Evolutionary conservation across 2,888 invertebrate genomes (phyloP), one percentile per base, ranked within the genome.

Genomic region (Helicoverpa assulta): DNA sequence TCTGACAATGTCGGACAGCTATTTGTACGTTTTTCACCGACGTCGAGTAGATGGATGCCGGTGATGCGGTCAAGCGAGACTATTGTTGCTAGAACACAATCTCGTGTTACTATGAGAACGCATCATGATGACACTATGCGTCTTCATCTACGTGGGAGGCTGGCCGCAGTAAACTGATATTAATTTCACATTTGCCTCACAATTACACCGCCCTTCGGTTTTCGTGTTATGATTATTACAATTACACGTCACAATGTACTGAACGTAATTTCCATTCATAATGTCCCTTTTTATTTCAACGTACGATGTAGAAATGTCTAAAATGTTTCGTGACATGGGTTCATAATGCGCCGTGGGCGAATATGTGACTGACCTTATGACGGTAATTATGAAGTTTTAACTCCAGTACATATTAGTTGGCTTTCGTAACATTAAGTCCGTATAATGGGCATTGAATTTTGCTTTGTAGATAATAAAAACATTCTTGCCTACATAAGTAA

Each of bases 31-130:
- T 75, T 70, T 71, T 59, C 56, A 59, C 53, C 50, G 66, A 64
- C 51, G 66, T 61, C 51, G 18, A 66, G 60, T 57, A 63, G 70
- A 73, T 57, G 64, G 69, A 73, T 81, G 68, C 68, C 57, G 67
- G 67, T 54, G 65, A 67, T 67, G 84, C 84, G 82, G 76, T 86
- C 80, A 81, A 85, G 86, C 89, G 86, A 58, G 73, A 81, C 87
- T 67, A 63, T 78, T 82, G 85, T 82, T 83, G 81, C 80, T 81
- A 81, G 81, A 82, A 81, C 73, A 72, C 67, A 71, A 81, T 88
- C 88, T 90, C 89, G 67, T 76, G 84, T 91, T 91, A 88, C 91
- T 84, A 84, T 91, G 91, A 87, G 91, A 91, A 89, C 84, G 58
- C 72, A 82, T 83, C 76, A 78, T 80, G 82, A 80, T 81, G 82